phyloP scores from a whole-genome alignment of 2,888 invertebrate species.

The Drosophila falleni region DNA sequence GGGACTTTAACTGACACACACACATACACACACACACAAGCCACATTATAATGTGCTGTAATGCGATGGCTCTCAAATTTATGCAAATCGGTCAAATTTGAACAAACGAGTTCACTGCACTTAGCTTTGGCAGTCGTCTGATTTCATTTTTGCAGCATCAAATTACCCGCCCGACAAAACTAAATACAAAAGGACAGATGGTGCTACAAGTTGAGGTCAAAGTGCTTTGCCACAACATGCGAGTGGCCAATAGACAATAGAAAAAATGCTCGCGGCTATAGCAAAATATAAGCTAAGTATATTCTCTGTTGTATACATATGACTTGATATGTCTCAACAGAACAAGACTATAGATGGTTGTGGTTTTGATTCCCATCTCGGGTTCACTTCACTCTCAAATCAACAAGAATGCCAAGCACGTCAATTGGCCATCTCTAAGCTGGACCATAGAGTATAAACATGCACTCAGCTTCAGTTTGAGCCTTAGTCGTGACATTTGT shows the following conservation, averaged over 20 bases:
- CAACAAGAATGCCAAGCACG: neutral
- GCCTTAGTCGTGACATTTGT: slow-evolving; percentile 37
- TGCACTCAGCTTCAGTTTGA: slow-evolving; percentile 23
- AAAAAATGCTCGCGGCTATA: slow-evolving; percentile 30
- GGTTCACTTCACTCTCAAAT: slow-evolving; percentile 5
- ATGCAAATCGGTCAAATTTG: slow-evolving; percentile 48
- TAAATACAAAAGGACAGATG: slow-evolving; percentile 27
- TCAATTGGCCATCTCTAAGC: slow-evolving; percentile 7
- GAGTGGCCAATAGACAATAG: slow-evolving; percentile 46
- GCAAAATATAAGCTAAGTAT: slow-evolving; percentile 20
- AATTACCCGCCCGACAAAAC: slow-evolving; percentile 56
- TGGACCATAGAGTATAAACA: slow-evolving; percentile 22
- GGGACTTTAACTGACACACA: slow-evolving; percentile 1
- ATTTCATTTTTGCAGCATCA: slow-evolving; percentile 59
- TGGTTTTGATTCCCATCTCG: neutral
- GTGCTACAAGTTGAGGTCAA: slow-evolving; percentile 44
- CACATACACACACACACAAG: neutral
- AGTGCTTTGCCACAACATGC: slow-evolving; percentile 42
- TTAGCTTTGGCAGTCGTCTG: slow-evolving; percentile 54
- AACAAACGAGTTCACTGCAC: slow-evolving; percentile 67
- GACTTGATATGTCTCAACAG: slow-evolving; percentile 20
- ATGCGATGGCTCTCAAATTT: slow-evolving; percentile 57
- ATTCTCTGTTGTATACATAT: slow-evolving; percentile 28
- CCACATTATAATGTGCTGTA: slow-evolving; percentile 39
- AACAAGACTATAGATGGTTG: neutral